Percentiles rank a stretch among this genome's conserved stretches.
These are phyloP conservation scores for Ictalurus furcatus DNA, from an alignment of 2,113 vertebrate species.

Conservation along the genomic window DNA sequence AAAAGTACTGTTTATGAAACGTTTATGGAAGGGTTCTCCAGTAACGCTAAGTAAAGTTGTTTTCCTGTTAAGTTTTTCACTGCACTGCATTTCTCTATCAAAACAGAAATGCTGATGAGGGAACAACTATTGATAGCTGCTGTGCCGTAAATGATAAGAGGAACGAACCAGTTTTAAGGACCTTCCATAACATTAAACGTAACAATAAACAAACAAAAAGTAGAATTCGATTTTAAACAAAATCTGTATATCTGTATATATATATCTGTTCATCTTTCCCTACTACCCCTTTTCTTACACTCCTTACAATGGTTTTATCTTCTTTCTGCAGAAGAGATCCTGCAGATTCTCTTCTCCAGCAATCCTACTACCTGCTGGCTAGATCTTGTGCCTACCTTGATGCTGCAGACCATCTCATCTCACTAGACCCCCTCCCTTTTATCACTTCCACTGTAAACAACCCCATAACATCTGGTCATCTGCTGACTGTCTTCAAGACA, in stretches of 20 bases:
- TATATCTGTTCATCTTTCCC: background rate
- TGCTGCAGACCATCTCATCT: background rate
- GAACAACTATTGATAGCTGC: background rate
- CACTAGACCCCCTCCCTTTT: background rate
- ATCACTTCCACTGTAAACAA: background rate
- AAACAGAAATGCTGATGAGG: background rate
- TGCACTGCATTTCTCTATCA: background rate
- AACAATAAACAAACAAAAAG: background rate
- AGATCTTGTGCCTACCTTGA: background rate
- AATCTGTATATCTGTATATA: background rate
- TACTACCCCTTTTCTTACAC: background rate
- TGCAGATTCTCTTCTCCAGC: background rate
- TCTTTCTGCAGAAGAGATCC: background rate
- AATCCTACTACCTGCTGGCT: background rate
- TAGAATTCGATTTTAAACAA: background rate
- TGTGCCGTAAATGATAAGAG: background rate
- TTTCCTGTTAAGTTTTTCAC: background rate
- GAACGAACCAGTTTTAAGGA: conserved; percentile 2
- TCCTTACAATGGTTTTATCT: background rate
- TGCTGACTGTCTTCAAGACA: background rate
- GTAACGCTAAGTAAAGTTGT: background rate
- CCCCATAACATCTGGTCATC: background rate
- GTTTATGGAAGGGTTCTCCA: background rate
- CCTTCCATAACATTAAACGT: background rate
- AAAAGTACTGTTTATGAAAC: background rate